Base-by-base conservation (phyloP, 2,888 invertebrate species). In the Sinopyrophorus schimmeli region DNA sequence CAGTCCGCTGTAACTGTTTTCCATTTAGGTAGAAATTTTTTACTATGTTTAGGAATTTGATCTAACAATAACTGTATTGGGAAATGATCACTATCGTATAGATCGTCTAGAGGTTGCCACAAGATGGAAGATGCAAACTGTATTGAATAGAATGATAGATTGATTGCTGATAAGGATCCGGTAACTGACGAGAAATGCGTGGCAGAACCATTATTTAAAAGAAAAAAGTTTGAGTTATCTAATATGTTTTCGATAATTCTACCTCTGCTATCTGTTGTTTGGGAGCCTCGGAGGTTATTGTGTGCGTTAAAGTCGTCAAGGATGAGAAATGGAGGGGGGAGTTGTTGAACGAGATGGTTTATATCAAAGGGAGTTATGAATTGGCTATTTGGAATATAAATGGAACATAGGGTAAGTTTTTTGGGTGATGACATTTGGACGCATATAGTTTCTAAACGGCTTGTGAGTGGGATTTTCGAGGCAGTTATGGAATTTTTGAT, bases 171-270 rank as follows among this genome's bases (percentile, higher is more conserved):
- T 7, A 10, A 9, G 5, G 16, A 28, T 4, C 18, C 18, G 7
- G 18, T 14, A 5, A 4, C 17, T 12, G 10, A n/a, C 4, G 14
- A 7, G 17, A 28, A 40, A 15, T 28, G 28, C n/a, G 40, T 40
- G 5, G 40, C 14, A 2, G 18, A 12, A 2, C 28, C 40, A 9
- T 18, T 17, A 9, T 28, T 40, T 11, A 40, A 7, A 10, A 40
- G n/a, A n/a, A 17, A 7, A 9, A 40, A 2, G 10, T 37, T 7
- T 5, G 17, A 7, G 9, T 11, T 28, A 40, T 47, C 14, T 23
- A 44, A 11, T 32, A 30, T 27, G 31, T 41, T 24, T 32, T 41
- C 31, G 21, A 41, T 14, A 31, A 47, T 21, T 15, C 32, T 4
- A 5, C 32, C 32, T 18, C 11, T 32, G 9, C 10, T 2, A 14